Percentiles rank a stretch among this genome's conserved stretches.
These are phyloP conservation scores for Prionace glauca DNA, from an alignment of 2,797 vertebrate genomes.

Conservation along the genomic window DNA sequence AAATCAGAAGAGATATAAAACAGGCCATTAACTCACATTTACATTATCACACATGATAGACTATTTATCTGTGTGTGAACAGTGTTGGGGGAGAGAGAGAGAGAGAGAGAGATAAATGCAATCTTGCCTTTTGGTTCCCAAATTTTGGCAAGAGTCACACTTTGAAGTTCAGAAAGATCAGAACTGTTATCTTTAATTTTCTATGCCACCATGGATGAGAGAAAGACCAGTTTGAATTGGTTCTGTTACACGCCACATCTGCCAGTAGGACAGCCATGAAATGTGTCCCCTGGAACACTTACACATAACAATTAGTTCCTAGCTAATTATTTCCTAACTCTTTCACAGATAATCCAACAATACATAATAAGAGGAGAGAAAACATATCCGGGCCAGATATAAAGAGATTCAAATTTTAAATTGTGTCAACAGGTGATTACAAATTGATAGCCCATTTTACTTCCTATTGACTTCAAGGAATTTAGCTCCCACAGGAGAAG, in stretches of 20 bases:
- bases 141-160: too few relatives aligned
- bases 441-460: slow-evolving; percentile 52
- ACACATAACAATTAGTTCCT: too few relatives aligned
- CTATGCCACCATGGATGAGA: too few relatives aligned
- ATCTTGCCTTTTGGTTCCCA: too few relatives aligned
- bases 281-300: too few relatives aligned
- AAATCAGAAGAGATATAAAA: not conserved
- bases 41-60: not conserved
- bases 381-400: not conserved
- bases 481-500: slow-evolving; percentile 46
- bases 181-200: too few relatives aligned
- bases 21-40: not conserved
- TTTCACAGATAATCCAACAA: too few relatives aligned
- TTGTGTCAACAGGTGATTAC: slow-evolving; percentile 65
- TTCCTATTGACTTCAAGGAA: not conserved
- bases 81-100: not conserved
- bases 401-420: slow-evolving; percentile 49
- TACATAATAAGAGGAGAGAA: not conserved
- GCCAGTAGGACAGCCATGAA: too few relatives aligned
- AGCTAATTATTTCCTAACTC: too few relatives aligned
- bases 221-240: too few relatives aligned
- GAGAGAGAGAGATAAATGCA: not conserved
- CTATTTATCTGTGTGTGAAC: not conserved
- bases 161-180: too few relatives aligned
- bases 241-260: too few relatives aligned